These are phyloP conservation scores for Protula sp. DNA, from an alignment of 2,888 invertebrate genomes.

Conservation along the genomic window DNA sequence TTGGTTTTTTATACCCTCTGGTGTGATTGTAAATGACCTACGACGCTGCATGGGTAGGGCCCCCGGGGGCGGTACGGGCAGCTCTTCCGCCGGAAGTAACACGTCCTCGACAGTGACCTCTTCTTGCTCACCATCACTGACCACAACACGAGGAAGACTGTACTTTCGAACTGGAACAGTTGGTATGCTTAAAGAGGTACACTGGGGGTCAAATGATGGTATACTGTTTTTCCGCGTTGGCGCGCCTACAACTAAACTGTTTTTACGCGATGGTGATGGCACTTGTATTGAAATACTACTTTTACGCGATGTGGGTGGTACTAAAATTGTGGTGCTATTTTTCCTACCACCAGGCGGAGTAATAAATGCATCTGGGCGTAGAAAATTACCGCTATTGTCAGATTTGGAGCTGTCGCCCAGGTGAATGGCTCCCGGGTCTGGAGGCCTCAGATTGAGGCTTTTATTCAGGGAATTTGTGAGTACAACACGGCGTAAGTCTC, in stretches of 20 bases:
- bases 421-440: too few relatives aligned
- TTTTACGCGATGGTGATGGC: neutral
- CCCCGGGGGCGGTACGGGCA: neutral
- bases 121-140: too few relatives aligned
- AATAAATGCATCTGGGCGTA: neutral
- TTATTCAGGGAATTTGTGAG: neutral
- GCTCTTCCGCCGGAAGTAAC: neutral
- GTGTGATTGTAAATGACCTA: constrained; percentile 19
- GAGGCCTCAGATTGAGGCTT: neutral
- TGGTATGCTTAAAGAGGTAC: neutral
- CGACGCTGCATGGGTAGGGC: constrained; percentile 8
- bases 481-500: neutral
- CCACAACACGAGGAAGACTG: neutral
- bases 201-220: neutral
- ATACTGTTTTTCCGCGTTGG: neutral
- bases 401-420: neutral
- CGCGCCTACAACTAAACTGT: neutral
- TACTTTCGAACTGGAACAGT: neutral
- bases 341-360: neutral
- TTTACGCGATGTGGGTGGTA: neutral
- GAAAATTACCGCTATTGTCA: neutral
- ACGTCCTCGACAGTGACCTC: neutral
- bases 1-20: constrained; percentile 19
- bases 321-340: neutral
- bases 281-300: neutral